Conservation (phyloP, 1,140 invertebrate species). For the Leptoteleia sp. region DNA sequence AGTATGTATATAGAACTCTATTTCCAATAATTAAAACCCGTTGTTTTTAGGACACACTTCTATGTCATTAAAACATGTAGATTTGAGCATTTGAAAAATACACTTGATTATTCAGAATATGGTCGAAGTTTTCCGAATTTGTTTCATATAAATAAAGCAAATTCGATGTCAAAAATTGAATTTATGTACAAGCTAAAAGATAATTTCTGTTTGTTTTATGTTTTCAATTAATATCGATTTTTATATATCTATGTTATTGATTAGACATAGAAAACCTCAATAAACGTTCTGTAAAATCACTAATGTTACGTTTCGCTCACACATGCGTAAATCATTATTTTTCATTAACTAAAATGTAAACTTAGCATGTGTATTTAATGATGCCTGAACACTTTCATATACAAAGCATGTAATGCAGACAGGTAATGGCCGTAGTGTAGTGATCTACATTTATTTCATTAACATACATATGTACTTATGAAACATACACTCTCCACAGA, state of each 20-base stretch:
- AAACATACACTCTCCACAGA: conserved; percentile 35
- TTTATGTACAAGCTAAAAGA: conserved; percentile 25
- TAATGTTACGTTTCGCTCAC: conserved; percentile 26
- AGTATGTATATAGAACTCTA: conserved; percentile 55
- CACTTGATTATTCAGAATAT: conserved; percentile 49
- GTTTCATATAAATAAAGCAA: conserved; percentile 19
- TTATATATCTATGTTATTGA: conserved; percentile 28
- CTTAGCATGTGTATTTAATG: conserved; percentile 31
- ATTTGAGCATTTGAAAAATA: conserved; percentile 58
- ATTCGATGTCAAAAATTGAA: conserved; percentile 16
- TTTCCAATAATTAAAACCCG: conserved; percentile 52
- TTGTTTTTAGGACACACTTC: conserved; percentile 46
- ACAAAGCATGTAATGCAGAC: conserved; percentile 4
- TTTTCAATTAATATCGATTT: conserved; percentile 14
- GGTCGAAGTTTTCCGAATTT: conserved; percentile 28
- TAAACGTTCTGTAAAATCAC: conserved; percentile 9
- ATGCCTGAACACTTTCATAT: conserved; percentile 9
- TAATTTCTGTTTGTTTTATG: conserved; percentile 16
- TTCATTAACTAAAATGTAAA: conserved; percentile 5
- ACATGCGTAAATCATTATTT: conserved; percentile 10
- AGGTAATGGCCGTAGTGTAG: conserved; percentile 11
- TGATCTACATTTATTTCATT: conserved; percentile 37
- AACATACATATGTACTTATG: conserved; percentile 23
- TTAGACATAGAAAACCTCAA: conserved; percentile 14
- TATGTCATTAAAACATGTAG: conserved; percentile 53